Evolutionary conservation across 2,113 vertebrate genomes (phyloP), one percentile per base, ranked within the genome.

Genomic region (Platichthys stellatus): DNA sequence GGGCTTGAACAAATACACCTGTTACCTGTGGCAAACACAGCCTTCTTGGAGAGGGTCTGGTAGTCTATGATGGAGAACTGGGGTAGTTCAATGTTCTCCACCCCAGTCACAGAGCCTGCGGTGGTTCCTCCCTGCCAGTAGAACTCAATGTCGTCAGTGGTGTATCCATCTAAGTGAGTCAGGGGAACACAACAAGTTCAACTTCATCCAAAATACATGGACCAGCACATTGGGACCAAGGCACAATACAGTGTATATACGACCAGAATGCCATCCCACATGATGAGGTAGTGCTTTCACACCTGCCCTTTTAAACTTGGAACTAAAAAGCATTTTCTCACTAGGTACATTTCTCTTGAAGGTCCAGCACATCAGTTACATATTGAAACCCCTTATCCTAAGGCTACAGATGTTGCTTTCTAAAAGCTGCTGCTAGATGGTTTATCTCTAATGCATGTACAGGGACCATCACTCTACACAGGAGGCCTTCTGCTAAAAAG

Each of bases 71-170:
- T 97, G 72, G 95, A 96, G 91, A 98, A 98, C 68, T 98, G 97
- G 8, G 97, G 97, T 81, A 99, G 93, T 70, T 97, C 96, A 0
- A 99, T 98, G 91, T 98, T 97, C 81, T 92, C 96, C 71, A 98
- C 96, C 59, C 97, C 97, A 0, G 96, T 98, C 78, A 98, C 96
- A 15, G 97, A 97, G 2, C 93, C 95, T 8, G 94, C 95, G 26
- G 95, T 96, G 4, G 92, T 94, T 24, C 96, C 93, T 83, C 96
- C 96, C 72, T 96, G 96, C 97, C 97, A 99, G 85, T 98, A 98
- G 92, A 98, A 98, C 85, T 98, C 96, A 66, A 98, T 98, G 92
- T 99, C 97, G 63, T 98, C 97, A 6, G 97, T 98, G 73, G 97
- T 99, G 83, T 98, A 98, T 63, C 97, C 97, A 91, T 98, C 97